Evolutionary conservation across 1,140 invertebrate genomes (phyloP).

Genomic region (Drosophila tropicalis): DNA sequence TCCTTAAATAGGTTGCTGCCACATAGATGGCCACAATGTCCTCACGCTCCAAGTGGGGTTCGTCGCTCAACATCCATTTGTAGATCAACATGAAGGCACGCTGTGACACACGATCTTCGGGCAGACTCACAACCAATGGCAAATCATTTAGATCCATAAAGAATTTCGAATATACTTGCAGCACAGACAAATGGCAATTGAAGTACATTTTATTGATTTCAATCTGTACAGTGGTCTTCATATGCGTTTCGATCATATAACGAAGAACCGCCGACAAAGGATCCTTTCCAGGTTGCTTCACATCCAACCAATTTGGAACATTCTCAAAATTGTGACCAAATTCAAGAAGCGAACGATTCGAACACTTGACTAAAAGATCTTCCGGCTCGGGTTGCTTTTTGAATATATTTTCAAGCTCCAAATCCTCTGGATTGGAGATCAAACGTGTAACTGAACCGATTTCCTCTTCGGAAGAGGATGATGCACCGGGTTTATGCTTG

Average conservation of each 20-base stretch:
- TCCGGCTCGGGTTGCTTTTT: not conserved
- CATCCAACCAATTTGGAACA: conserved; percentile 50
- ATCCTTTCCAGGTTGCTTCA: conserved; percentile 54
- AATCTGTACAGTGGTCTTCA: conserved; percentile 68
- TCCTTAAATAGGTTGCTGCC: conserved; percentile 87
- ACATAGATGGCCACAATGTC: conserved; percentile 88
- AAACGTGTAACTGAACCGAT: conserved; percentile 32
- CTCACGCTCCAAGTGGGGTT: conserved; percentile 86
- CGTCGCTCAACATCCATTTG: conserved; percentile 91
- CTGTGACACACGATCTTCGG: conserved; percentile 83
- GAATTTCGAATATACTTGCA: conserved; percentile 72
- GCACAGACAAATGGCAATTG: conserved; percentile 70
- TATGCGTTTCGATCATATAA: conserved; percentile 65
- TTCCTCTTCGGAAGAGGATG: conserved; percentile 15
- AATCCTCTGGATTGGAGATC: conserved; percentile 49
- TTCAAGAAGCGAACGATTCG: conserved; percentile 52
- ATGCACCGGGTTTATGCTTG: not conserved
- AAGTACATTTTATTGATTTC: conserved; percentile 66
- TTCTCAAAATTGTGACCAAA: conserved; percentile 55
- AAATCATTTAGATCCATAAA: conserved; percentile 47
- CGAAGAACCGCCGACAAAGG: conserved; percentile 44
- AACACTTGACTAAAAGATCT: not conserved
- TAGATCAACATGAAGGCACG: conserved; percentile 88
- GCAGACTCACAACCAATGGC: conserved; percentile 44
- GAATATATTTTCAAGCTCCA: conserved; percentile 38